Evolutionary conservation across 2,113 vertebrate genomes (phyloP).

Genomic region (Mixornis gularis): DNA sequence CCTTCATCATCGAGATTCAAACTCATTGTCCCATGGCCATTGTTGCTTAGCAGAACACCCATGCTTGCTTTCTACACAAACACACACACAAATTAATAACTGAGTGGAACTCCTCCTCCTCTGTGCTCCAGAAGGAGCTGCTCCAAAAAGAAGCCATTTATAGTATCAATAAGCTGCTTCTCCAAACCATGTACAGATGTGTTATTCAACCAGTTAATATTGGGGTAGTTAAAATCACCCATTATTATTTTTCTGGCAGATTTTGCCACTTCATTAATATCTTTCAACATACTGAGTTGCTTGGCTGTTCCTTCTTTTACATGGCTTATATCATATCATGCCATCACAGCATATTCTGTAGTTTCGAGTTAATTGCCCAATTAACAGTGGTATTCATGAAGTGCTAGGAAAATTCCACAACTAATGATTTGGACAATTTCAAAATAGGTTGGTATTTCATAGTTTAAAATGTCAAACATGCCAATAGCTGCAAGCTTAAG

Average conservation of each 20-base stretch:
- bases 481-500: slow-evolving; percentile 72
- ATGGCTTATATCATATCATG: slow-evolving; percentile 76
- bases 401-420: slow-evolving; percentile 75
- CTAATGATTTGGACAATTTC: slow-evolving; percentile 78
- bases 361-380: slow-evolving; percentile 82
- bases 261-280: slow-evolving; percentile 74
- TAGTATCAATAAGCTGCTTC: slow-evolving; percentile 69
- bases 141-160: slow-evolving; percentile 70
- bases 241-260: slow-evolving; percentile 72
- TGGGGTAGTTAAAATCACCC: slow-evolving; percentile 73
- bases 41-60: slow-evolving; percentile 60
- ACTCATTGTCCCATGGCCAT: slow-evolving; percentile 56
- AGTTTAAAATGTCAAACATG: slow-evolving; percentile 78
- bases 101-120: slow-evolving; percentile 63
- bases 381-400: slow-evolving; percentile 81
- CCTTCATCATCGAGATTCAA: slow-evolving; percentile 42
- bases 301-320: slow-evolving; percentile 77
- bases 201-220: slow-evolving; percentile 73
- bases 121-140: slow-evolving; percentile 62
- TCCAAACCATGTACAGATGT: slow-evolving; percentile 73
- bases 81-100: slow-evolving; percentile 57
- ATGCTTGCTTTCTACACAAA: slow-evolving; percentile 61
- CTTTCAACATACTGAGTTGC: slow-evolving; percentile 69
- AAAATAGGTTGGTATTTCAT: slow-evolving; percentile 81
- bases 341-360: slow-evolving; percentile 77